phyloP scores from a whole-genome alignment of 2,113 vertebrate genomes.

The Vulpes vulpes region DNA sequence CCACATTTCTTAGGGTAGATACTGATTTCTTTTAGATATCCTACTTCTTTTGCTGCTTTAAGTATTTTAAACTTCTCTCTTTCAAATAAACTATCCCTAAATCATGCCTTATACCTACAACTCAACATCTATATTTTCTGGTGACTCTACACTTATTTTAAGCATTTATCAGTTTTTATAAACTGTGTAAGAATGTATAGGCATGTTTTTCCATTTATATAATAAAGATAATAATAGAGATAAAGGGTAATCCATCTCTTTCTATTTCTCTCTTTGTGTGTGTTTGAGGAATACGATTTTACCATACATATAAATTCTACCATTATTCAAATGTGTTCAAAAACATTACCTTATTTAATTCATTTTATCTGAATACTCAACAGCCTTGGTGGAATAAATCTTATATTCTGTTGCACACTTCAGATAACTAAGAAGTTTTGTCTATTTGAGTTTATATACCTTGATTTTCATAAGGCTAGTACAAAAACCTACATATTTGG shows the following conservation, averaged over 20 bases:
- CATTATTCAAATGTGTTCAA: not conserved
- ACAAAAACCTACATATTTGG: not conserved
- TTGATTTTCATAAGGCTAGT: not conserved
- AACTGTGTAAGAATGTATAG: not conserved
- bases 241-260: not conserved
- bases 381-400: not conserved
- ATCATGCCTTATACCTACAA: not conserved
- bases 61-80: not conserved
- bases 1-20: not conserved
- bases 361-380: not conserved
- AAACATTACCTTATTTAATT: not conserved
- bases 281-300: not conserved
- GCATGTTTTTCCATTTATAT: not conserved
- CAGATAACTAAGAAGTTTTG: not conserved
- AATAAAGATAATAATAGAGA: not conserved
- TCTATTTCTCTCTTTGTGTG: not conserved
- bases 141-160: not conserved
- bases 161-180: not conserved
- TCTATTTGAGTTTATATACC: not conserved
- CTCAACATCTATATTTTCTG: not conserved
- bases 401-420: not conserved
- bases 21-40: not conserved
- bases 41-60: not conserved
- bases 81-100: slow-evolving; percentile 7
- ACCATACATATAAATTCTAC: not conserved